phyloP scores from a whole-genome alignment of 2,888 invertebrate species.

The Eutolmus rufibarbis region DNA sequence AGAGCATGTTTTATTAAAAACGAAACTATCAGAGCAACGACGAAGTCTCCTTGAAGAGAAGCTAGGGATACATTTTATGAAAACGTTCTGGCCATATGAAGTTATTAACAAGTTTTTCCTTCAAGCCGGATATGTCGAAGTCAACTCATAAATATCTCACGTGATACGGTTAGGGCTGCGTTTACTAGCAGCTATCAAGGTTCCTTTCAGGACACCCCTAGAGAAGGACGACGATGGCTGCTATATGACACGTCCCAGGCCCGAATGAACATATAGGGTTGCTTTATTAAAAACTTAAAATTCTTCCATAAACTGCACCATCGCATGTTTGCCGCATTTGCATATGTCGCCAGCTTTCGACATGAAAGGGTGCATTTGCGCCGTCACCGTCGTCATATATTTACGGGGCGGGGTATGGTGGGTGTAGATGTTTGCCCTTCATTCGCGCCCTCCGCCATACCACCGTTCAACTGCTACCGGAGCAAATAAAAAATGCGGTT shows the following conservation, averaged over 20 bases:
- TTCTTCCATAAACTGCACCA: conserved; percentile 7
- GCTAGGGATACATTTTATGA: background rate
- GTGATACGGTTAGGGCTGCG: background rate
- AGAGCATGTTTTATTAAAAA: background rate
- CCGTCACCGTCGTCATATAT: conserved; percentile 34
- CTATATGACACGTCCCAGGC: background rate
- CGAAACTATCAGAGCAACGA: background rate
- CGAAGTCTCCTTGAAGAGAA: background rate
- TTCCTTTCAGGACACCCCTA: background rate
- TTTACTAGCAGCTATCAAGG: background rate
- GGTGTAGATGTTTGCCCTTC: background rate
- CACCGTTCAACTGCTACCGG: background rate
- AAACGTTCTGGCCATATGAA: background rate
- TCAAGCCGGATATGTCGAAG: background rate
- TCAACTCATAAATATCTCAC: background rate
- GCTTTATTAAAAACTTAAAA: conserved; percentile 24
- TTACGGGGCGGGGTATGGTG: background rate
- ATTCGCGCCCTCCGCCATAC: background rate
- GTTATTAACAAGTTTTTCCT: conserved; percentile 12
- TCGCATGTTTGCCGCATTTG: conserved; percentile 32
- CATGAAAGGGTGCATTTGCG: conserved; percentile 43
- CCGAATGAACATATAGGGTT: background rate
- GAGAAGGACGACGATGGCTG: background rate
- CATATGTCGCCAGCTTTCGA: conserved; percentile 43
- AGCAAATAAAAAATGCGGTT: conserved; percentile 39